These are phyloP conservation scores for Amblyopsis rosae DNA, from an alignment of 2,113 vertebrate species.

Conservation along the genomic window DNA sequence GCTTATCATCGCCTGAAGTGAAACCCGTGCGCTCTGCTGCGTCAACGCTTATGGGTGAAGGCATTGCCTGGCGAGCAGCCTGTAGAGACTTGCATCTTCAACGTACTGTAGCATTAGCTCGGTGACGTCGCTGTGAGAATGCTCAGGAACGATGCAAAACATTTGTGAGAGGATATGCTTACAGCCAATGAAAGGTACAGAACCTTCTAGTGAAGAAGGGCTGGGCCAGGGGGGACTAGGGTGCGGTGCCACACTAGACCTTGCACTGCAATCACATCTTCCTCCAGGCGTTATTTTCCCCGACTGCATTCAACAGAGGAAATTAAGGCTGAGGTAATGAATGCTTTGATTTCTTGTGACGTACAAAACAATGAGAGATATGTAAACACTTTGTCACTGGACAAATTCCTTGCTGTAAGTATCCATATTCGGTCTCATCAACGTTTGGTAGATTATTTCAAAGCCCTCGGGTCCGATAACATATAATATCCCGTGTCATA, in stretches of 20 bases:
- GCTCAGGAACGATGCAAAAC: background rate
- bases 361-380: conserved; percentile 64
- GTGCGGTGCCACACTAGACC: conserved; percentile 22
- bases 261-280: conserved; percentile 41
- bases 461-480: background rate
- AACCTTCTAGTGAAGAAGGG: conserved; percentile 22
- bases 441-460: conserved; percentile 25
- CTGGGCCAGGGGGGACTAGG: conserved; percentile 23
- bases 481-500: background rate
- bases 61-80: conserved; percentile 22
- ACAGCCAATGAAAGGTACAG: conserved; percentile 2
- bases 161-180: too few species aligned
- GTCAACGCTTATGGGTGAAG: conserved; percentile 25
- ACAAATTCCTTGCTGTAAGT: conserved; percentile 52
- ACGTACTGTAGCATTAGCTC: background rate
- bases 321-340: conserved; percentile 49
- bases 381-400: conserved; percentile 60
- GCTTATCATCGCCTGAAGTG: conserved; percentile 6
- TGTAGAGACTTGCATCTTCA: conserved; percentile 19
- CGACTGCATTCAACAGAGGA: conserved; percentile 39
- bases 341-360: conserved; percentile 51
- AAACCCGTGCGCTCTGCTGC: conserved; percentile 12
- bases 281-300: conserved; percentile 23
- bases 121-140: conserved; percentile 8
- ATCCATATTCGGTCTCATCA: conserved; percentile 50